Percentiles rank a stretch among this genome's conserved stretches.
phyloP scores from a whole-genome alignment of 2,797 vertebrate genomes.

The Taenioides sp. region DNA sequence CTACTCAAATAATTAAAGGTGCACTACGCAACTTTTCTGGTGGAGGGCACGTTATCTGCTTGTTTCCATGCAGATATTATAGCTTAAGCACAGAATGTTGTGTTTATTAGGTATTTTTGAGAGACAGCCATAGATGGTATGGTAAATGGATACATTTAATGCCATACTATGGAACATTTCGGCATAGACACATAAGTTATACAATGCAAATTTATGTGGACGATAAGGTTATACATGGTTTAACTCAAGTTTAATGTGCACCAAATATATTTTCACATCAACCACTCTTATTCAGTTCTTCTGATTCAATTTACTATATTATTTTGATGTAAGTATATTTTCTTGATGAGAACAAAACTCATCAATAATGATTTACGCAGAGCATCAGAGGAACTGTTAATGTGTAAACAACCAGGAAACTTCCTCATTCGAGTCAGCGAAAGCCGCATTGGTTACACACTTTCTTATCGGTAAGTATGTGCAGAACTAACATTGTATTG shows the following conservation, averaged over 20 bases:
- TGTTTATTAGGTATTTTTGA: too few relatives aligned
- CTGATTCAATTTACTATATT: background rate
- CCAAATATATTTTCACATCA: too few relatives aligned
- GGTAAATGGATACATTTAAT: background rate
- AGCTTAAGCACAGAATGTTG: background rate
- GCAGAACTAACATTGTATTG: background rate
- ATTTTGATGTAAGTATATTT: background rate
- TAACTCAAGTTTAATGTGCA: too few relatives aligned
- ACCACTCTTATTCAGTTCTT: background rate
- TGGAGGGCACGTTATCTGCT: background rate
- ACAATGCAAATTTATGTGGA: too few relatives aligned
- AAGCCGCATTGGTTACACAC: constrained; percentile 83
- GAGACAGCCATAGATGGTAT: too few relatives aligned
- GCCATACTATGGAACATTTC: too few relatives aligned
- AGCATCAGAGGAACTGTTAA: constrained; percentile 77
- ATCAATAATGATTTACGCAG: constrained; percentile 57
- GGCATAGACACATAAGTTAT: too few relatives aligned
- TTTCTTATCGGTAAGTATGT: constrained; percentile 80
- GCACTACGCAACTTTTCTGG: background rate
- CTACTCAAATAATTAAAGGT: background rate
- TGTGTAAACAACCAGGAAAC: constrained; percentile 71
- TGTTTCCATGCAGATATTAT: background rate
- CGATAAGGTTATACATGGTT: too few relatives aligned
- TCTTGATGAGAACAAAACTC: background rate
- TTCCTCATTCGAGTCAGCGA: constrained; percentile 87